Conservation (phyloP, 2,797 vertebrate genomes). For the Lithobates pipiens region DNA sequence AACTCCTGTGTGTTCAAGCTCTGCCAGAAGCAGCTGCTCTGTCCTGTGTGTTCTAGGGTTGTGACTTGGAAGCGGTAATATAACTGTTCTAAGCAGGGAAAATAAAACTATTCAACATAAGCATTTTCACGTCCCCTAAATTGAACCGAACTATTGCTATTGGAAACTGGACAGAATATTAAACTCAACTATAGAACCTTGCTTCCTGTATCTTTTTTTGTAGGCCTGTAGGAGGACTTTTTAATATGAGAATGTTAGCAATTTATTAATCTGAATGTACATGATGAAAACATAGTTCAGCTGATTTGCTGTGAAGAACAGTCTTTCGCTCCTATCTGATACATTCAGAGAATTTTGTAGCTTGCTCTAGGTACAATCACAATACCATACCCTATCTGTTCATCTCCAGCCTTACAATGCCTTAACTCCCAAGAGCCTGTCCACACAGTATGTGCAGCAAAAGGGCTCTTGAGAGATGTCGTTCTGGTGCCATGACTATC, state of each 20-base stretch:
- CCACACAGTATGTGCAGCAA: too few species aligned
- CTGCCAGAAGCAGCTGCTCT: neutral
- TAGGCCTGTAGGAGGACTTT: too few species aligned
- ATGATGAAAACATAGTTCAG: constrained; percentile 78
- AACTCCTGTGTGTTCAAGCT: too few species aligned
- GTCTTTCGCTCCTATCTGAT: constrained; percentile 68
- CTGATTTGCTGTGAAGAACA: constrained; percentile 68
- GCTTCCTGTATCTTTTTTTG: neutral
- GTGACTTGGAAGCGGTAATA: too few species aligned
- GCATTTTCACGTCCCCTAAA: neutral
- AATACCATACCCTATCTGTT: too few species aligned
- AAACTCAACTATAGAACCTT: neutral
- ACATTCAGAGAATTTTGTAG: constrained; percentile 59
- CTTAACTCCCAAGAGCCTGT: too few species aligned
- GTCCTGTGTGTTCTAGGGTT: neutral
- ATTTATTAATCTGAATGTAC: neutral
- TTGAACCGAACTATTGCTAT: constrained; percentile 68
- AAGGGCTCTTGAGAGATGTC: too few species aligned
- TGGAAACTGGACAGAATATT: neutral
- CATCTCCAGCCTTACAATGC: too few species aligned
- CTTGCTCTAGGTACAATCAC: neutral
- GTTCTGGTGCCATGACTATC: too few species aligned
- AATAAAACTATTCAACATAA: neutral
- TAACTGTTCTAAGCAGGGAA: too few species aligned
- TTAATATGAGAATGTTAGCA: too few species aligned